These are phyloP conservation scores for Isurus oxyrinchus DNA, from an alignment of 2,113 vertebrate genomes.

Conservation along the genomic window DNA sequence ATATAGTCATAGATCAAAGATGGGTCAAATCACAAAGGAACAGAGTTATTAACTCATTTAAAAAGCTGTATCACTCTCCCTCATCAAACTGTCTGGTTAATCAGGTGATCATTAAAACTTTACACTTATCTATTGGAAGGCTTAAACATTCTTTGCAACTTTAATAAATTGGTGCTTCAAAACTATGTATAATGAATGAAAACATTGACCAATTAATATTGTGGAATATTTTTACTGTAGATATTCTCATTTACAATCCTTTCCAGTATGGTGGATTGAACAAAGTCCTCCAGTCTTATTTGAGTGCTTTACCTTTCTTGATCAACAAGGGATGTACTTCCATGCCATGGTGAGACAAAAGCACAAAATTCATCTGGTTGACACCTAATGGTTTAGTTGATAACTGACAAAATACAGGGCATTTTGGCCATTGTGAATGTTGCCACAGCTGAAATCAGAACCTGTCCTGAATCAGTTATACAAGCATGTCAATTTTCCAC, in stretches of 20 bases:
- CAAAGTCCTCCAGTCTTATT: background rate
- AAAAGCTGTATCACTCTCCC: background rate
- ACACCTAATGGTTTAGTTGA: background rate
- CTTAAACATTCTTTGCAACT: background rate
- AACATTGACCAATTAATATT: background rate
- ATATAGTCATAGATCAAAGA: constrained; percentile 1
- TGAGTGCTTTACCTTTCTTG: background rate
- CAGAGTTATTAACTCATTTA: background rate
- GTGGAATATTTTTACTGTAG: background rate
- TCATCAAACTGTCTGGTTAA: background rate
- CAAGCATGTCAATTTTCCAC: background rate
- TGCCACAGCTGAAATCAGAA: background rate
- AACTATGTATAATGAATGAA: background rate
- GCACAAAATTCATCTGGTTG: background rate
- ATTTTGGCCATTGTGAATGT: background rate
- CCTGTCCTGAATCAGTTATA: background rate
- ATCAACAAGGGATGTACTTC: background rate
- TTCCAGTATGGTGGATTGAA: background rate
- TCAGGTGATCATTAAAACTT: background rate
- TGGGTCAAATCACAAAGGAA: background rate
- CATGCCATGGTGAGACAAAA: background rate
- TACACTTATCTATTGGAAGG: background rate
- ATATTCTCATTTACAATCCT: background rate
- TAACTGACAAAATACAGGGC: background rate
- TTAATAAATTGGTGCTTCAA: background rate